Conservation (phyloP, 2,888 invertebrate genomes). For the Rhorus exstirpatorius region DNA sequence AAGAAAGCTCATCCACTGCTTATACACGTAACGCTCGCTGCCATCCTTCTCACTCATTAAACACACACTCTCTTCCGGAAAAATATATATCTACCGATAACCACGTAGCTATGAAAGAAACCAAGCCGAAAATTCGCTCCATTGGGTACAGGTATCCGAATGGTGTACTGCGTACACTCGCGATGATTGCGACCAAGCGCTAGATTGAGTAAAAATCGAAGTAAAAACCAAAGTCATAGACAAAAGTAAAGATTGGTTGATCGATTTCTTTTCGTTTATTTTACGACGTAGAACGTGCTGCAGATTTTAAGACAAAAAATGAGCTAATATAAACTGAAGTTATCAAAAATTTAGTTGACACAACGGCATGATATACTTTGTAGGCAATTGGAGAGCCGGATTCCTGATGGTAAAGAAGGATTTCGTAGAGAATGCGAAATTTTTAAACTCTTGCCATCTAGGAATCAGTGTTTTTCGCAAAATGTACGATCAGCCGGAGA, state of each 20-base stretch:
- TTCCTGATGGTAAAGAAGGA: not conserved
- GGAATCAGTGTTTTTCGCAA: conserved; percentile 33
- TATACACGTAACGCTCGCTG: conserved; percentile 27
- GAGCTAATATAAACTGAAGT: too few species aligned
- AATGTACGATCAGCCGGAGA: conserved; percentile 40
- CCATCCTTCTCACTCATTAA: conserved; percentile 17
- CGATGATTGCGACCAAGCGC: too few species aligned
- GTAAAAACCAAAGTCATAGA: too few species aligned
- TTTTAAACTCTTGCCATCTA: not conserved
- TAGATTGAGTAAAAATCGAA: too few species aligned
- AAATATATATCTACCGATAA: conserved; percentile 13
- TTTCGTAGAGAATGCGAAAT: conserved; percentile 33
- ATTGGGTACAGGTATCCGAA: not conserved
- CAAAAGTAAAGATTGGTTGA: too few species aligned
- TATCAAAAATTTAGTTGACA: not conserved
- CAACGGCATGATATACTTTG: not conserved
- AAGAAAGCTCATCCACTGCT: conserved; percentile 54
- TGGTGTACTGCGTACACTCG: not conserved
- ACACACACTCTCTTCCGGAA: conserved; percentile 6
- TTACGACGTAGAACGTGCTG: too few species aligned
- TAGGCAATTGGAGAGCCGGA: not conserved
- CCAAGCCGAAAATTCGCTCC: not conserved
- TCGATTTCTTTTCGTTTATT: too few species aligned
- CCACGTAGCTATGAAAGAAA: not conserved
- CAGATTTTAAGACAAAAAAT: too few species aligned